Evolutionary conservation across 1,140 invertebrate species (phyloP).

Genomic region (Atta cephalotes): DNA sequence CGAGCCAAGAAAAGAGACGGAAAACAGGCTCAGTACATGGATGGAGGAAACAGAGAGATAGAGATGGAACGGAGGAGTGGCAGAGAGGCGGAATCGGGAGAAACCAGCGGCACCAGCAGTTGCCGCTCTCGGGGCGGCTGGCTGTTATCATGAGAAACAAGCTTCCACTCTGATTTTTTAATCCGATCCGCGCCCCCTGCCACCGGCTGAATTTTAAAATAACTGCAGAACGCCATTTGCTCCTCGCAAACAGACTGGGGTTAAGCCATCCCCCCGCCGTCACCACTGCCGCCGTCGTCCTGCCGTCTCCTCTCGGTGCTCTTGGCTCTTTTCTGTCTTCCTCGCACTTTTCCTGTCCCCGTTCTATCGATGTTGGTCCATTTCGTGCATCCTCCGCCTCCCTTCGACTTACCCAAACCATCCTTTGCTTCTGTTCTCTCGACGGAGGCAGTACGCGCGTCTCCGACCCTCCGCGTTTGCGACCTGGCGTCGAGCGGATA

Average conservation of each 20-base stretch:
- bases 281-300: constrained; percentile 7
- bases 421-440: constrained; percentile 62
- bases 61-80: constrained; percentile 68
- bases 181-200: constrained; percentile 83
- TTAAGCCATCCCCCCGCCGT: constrained; percentile 77
- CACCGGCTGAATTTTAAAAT: constrained; percentile 86
- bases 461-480: constrained; percentile 42
- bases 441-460: constrained; percentile 34
- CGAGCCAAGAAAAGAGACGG: constrained; percentile 55
- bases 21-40: constrained; percentile 64
- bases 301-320: constrained; percentile 59
- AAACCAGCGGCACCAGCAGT: constrained; percentile 84
- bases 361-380: constrained; percentile 52
- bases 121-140: constrained; percentile 82
- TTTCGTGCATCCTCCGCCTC: constrained; percentile 7
- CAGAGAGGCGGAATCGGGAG: constrained; percentile 77
- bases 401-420: constrained; percentile 30
- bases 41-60: constrained; percentile 71
- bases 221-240: constrained; percentile 87
- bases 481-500: constrained; percentile 18
- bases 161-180: constrained; percentile 87
- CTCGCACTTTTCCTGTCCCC: constrained; percentile 51
- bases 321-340: constrained; percentile 61
- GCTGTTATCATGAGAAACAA: constrained; percentile 87
- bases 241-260: constrained; percentile 84